These are phyloP conservation scores for Urocyon cinereoargenteus DNA, from an alignment of 2,797 vertebrate genomes.

Conservation along the genomic window DNA sequence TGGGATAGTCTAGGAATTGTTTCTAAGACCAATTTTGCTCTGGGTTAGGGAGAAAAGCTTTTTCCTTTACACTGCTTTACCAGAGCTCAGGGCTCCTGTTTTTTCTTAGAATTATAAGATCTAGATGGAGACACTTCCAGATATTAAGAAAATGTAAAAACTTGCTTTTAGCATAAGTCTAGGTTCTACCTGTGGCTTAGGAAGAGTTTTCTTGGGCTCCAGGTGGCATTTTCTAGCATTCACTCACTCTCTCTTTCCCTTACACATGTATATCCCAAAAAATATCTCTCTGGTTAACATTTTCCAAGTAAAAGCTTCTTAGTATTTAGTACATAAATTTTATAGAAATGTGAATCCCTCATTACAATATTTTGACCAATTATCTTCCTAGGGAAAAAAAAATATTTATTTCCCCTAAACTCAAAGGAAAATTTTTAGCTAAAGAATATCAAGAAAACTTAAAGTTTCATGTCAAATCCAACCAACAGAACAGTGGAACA, in stretches of 20 bases:
- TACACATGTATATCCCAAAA: neutral
- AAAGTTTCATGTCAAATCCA: neutral
- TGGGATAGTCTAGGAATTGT: neutral
- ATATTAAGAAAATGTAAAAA: neutral
- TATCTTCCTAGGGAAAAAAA: neutral
- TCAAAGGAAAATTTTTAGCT: neutral
- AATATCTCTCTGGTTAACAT: neutral
- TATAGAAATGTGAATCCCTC: neutral
- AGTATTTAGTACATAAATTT: neutral
- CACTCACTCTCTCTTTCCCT: neutral
- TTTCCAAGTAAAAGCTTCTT: neutral
- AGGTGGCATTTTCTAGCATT: neutral
- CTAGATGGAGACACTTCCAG: neutral
- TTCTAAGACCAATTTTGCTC: neutral
- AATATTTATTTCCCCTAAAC: neutral
- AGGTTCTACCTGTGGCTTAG: neutral
- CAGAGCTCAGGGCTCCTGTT: neutral
- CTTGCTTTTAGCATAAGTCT: neutral
- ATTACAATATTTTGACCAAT: neutral
- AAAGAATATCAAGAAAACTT: neutral
- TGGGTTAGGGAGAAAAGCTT: neutral
- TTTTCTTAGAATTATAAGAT: neutral
- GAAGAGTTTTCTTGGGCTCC: neutral
- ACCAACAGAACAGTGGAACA: neutral
- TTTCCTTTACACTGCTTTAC: neutral